Percentiles rank a stretch among this genome's conserved stretches.
phyloP scores from a whole-genome alignment of 2,888 invertebrate genomes.

The Pseudococcus longispinus region DNA sequence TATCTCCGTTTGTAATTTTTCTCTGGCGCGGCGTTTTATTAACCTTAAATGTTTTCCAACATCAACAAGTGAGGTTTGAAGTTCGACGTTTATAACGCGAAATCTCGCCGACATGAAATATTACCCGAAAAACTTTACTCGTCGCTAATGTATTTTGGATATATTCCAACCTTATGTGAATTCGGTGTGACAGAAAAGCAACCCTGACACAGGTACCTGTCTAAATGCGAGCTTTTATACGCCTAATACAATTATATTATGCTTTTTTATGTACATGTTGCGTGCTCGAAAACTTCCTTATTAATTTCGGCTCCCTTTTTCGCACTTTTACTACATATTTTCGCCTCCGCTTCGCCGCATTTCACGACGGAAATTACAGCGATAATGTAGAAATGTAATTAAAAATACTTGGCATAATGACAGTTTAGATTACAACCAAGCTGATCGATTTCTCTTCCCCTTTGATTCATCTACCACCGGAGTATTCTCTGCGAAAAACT shows the following conservation, averaged over 20 bases:
- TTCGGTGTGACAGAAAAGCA: neutral
- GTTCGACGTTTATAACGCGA: neutral
- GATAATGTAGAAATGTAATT: constrained; percentile 12
- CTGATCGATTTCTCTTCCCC: neutral
- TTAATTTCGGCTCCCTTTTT: neutral
- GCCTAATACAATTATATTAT: constrained; percentile 18
- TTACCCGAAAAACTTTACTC: neutral
- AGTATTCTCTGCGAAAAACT: neutral
- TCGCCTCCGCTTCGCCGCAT: neutral
- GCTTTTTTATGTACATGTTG: constrained; percentile 4
- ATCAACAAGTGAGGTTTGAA: constrained; percentile 1
- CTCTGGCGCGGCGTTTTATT: neutral
- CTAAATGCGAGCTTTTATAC: neutral
- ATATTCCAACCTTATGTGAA: neutral
- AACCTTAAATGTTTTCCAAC: neutral
- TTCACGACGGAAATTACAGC: neutral
- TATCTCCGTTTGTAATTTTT: constrained; percentile 16
- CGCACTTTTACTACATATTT: neutral
- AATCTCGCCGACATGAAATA: constrained; percentile 5
- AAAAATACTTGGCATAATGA: neutral
- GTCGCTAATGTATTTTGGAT: neutral
- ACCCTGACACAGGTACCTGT: neutral
- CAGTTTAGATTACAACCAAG: neutral
- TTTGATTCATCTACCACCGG: neutral
- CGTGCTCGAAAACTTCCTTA: neutral